phyloP scores from a whole-genome alignment of 1,140 invertebrate genomes.

The Philaenus spumarius region DNA sequence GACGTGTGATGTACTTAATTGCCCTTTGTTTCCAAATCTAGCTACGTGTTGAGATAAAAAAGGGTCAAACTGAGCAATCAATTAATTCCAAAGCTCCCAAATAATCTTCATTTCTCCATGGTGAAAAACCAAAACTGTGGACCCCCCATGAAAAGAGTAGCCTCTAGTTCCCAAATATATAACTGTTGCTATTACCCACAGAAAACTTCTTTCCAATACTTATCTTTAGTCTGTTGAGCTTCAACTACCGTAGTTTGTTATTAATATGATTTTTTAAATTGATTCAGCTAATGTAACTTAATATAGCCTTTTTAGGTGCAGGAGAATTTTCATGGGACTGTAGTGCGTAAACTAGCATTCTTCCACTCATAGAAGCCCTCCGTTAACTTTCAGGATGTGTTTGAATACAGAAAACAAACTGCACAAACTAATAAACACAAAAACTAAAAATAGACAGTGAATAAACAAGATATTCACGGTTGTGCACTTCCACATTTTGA shows the following conservation, averaged over 20 bases:
- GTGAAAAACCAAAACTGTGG: conserved; percentile 13
- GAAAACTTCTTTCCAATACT: too few species aligned
- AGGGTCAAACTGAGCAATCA: conserved; percentile 24
- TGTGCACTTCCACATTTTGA: too few species aligned
- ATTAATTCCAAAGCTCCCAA: neutral
- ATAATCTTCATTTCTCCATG: conserved; percentile 13
- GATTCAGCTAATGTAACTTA: neutral
- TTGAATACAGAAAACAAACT: too few species aligned
- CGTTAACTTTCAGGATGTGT: too few species aligned
- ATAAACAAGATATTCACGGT: too few species aligned
- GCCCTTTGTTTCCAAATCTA: conserved; percentile 17
- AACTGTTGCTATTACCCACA: conserved; percentile 16
- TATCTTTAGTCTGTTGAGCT: neutral
- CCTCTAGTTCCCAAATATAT: conserved; percentile 19
- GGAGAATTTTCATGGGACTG: conserved; percentile 3
- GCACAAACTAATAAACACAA: too few species aligned
- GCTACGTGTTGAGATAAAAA: conserved; percentile 23
- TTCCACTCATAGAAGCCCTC: neutral
- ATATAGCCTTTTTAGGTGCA: neutral
- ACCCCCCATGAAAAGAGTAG: conserved; percentile 18
- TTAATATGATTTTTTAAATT: neutral
- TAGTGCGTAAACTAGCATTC: neutral
- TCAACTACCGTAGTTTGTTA: conserved; percentile 2
- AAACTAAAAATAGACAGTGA: too few species aligned
- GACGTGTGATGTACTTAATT: conserved; percentile 18